phyloP scores from a whole-genome alignment of 2,113 vertebrate genomes.

The Pterocles orientalis region DNA sequence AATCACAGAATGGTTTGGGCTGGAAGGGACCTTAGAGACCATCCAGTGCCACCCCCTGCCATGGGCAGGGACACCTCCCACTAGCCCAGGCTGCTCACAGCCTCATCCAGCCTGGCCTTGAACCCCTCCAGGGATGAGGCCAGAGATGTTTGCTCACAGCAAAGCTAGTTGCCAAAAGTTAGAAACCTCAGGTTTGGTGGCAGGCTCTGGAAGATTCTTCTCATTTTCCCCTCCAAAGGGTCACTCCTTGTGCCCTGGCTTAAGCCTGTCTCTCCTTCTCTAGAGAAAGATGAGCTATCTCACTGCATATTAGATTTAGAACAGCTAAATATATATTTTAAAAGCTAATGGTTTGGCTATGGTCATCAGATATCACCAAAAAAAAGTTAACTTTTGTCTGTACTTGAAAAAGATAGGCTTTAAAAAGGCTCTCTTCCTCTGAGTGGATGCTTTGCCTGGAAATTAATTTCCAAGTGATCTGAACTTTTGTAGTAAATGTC shows the following conservation, averaged over 20 bases:
- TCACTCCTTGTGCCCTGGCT: not conserved
- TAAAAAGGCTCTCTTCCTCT: not conserved
- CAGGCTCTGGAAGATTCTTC: not conserved
- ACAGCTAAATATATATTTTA: not conserved
- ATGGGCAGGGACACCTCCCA: too few relatives aligned
- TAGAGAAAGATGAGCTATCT: not conserved
- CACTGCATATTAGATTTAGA: not conserved
- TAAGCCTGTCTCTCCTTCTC: not conserved
- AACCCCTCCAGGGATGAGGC: not conserved
- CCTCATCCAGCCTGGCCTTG: too few relatives aligned
- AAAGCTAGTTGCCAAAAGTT: not conserved
- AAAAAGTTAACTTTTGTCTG: not conserved
- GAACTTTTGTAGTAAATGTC: not conserved
- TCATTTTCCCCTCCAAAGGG: not conserved
- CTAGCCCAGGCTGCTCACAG: too few relatives aligned
- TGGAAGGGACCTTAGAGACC: too few relatives aligned
- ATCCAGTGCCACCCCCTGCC: too few relatives aligned
- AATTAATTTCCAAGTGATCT: not conserved
- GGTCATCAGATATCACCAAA: not conserved
- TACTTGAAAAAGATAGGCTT: not conserved
- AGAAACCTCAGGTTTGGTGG: not conserved
- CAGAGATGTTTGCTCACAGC: not conserved
- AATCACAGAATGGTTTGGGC: not conserved
- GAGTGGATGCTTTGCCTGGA: not conserved
- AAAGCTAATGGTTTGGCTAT: not conserved